Base-by-base conservation (phyloP, 2,113 vertebrate species). In the Stomatorhinus ivindoensis region DNA sequence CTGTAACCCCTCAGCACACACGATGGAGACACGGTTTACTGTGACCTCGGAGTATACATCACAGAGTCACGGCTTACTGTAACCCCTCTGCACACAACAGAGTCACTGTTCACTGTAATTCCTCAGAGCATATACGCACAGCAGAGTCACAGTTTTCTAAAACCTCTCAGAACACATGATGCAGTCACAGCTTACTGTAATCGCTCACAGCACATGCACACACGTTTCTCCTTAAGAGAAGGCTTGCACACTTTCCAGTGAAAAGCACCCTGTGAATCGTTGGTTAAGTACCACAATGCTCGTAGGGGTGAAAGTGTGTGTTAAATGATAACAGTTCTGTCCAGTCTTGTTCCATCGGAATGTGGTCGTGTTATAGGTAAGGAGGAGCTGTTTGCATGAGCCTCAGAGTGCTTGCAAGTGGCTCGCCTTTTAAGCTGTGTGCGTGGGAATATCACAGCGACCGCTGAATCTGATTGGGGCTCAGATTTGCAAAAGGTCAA, bases 401-500 rank as follows among this genome's bases (percentile, higher is more conserved):
- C 90, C 92, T 93, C 91, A 91, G 92, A 90, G 90, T 88, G 90
- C 91, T 93, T 84, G 24, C 93, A 93, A 92, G 93, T 89, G 91
- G 89, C 89, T 91, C 90, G 91, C 88, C 83, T 88, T 95, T 96
- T 96, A 96, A 96, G 96, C 95, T 96, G 93, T 90, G 93, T 92
- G 93, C 92, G 90, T 91, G 95, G 93, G 93, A 95, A 96, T 96
- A 96, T 96, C 96, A 95, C 95, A 97, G 96, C 95, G 96, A 96
- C 92, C 93, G 91, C 93, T 96, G 94, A 94, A 96, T 96, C 95
- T 95, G 97, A 97, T 97, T 95, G 94, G 89, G 92, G 93, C 94
- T 93, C 94, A 96, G 96, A 97, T 97, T 97, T 96, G 92, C 92
- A 95, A 97, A 98, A 98, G 97, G 97, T 97, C 97, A 97, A 88